Percentiles rank a stretch among this genome's conserved stretches.
phyloP scores from a whole-genome alignment of 2,888 invertebrate species.

The Pristionchus japonicus region DNA sequence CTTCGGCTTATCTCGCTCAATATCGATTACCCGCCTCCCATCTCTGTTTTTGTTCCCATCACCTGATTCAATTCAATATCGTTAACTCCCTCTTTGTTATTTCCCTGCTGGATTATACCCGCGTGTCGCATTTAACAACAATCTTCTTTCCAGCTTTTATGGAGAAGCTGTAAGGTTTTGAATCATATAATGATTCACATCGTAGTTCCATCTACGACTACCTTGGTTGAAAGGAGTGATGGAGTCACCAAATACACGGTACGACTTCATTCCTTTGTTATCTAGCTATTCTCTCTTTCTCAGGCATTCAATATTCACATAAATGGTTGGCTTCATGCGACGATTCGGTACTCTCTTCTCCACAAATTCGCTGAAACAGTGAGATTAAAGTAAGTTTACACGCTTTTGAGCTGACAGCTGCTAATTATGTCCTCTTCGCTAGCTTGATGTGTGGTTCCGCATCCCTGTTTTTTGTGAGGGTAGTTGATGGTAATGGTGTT shows the following conservation, averaged over 20 bases:
- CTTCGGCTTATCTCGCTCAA: constrained; percentile 43
- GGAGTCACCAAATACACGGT: constrained; percentile 69
- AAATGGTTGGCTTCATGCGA: constrained; percentile 95
- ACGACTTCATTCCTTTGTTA: not conserved
- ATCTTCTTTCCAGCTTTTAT: not conserved
- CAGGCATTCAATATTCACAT: constrained; percentile 96
- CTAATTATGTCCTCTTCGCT: not conserved
- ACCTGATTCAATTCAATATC: not conserved
- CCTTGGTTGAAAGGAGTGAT: constrained; percentile 65
- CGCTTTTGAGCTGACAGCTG: too few species aligned
- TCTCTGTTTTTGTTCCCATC: constrained; percentile 5
- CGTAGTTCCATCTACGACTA: constrained; percentile 66
- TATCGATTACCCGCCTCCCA: constrained; percentile 13
- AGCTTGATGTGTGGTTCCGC: not conserved
- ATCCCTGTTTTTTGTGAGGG: not conserved
- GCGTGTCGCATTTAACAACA: not conserved
- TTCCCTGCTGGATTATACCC: not conserved
- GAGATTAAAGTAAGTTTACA: constrained; percentile 50
- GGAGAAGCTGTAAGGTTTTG: constrained; percentile 27
- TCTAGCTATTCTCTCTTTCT: not conserved
- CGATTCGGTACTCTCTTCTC: constrained; percentile 91
- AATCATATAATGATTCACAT: constrained; percentile 69
- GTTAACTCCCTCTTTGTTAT: not conserved
- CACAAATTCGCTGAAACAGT: constrained; percentile 74
- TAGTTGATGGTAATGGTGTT: not conserved